Conservation (phyloP, 2,888 invertebrate species). For the Synanthedon andrenaeformis region DNA sequence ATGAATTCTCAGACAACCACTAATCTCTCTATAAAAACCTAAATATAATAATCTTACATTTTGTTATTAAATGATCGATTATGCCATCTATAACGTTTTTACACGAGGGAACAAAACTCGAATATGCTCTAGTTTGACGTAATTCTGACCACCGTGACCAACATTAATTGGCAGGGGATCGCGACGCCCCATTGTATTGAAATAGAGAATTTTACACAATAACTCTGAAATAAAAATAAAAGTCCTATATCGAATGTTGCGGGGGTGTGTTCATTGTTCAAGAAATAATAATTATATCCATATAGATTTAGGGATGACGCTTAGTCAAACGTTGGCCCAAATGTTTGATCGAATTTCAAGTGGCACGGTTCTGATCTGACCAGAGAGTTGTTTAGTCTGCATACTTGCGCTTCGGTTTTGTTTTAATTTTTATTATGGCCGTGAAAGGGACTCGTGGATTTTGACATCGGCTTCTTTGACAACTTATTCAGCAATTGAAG, state of each 20-base stretch:
- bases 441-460: not conserved
- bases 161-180: slow-evolving; percentile 68
- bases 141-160: slow-evolving; percentile 59
- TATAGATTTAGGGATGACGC: not conserved
- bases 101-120: slow-evolving; percentile 24
- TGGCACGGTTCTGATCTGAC: too few species aligned
- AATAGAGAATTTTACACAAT: slow-evolving; percentile 50
- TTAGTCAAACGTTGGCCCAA: not conserved
- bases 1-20: too few species aligned
- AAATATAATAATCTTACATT: not conserved
- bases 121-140: slow-evolving; percentile 52
- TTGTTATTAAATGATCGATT: slow-evolving; percentile 22
- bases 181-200: slow-evolving; percentile 33
- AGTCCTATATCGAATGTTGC: slow-evolving; percentile 35
- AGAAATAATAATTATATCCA: slow-evolving; percentile 12
- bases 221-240: slow-evolving; percentile 50
- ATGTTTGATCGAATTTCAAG: not conserved
- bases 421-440: not conserved
- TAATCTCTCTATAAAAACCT: too few species aligned
- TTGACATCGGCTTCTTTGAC: slow-evolving; percentile 56
- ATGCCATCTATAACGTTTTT: slow-evolving; percentile 23
- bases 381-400: too few species aligned
- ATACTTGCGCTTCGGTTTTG: not conserved
- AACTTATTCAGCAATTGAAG: slow-evolving; percentile 39
- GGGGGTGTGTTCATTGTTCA: slow-evolving; percentile 40